Evolutionary conservation across 2,113 vertebrate genomes (phyloP).

Genomic region (Monopterus albus): DNA sequence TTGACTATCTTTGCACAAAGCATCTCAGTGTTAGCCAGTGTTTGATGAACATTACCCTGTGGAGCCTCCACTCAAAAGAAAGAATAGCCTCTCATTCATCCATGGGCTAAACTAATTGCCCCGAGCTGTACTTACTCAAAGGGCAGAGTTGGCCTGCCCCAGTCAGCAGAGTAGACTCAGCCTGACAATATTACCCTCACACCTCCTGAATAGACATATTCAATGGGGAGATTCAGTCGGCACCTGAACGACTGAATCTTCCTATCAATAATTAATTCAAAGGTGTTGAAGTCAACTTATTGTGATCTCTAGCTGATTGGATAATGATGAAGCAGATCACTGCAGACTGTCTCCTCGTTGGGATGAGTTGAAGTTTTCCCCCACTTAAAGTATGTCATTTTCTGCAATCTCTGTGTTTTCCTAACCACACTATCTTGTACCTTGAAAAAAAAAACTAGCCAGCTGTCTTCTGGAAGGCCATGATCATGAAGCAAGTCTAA

Average conservation of each 20-base stretch:
- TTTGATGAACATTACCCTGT: neutral
- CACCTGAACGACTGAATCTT: slow-evolving; percentile 42
- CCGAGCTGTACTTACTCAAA: slow-evolving; percentile 19
- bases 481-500: neutral
- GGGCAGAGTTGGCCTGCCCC: neutral
- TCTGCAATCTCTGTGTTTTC: neutral
- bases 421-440: neutral
- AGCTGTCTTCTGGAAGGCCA: neutral
- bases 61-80: neutral
- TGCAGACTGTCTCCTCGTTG: neutral
- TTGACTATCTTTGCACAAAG: neutral
- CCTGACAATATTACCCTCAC: slow-evolving; percentile 41
- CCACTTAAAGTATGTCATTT: neutral
- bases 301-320: slow-evolving; percentile 28
- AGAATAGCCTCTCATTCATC: neutral
- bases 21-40: neutral
- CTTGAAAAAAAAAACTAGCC: neutral
- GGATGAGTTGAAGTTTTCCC: neutral
- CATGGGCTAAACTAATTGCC: neutral
- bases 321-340: slow-evolving; percentile 13
- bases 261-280: slow-evolving; percentile 62
- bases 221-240: neutral
- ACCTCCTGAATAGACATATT: slow-evolving; percentile 30
- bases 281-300: slow-evolving; percentile 23
- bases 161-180: slow-evolving; percentile 35